Percentiles rank a stretch among this genome's conserved stretches.
Evolutionary conservation across 1,140 invertebrate species (phyloP).

Genomic region (Druon quercuslanigerum): DNA sequence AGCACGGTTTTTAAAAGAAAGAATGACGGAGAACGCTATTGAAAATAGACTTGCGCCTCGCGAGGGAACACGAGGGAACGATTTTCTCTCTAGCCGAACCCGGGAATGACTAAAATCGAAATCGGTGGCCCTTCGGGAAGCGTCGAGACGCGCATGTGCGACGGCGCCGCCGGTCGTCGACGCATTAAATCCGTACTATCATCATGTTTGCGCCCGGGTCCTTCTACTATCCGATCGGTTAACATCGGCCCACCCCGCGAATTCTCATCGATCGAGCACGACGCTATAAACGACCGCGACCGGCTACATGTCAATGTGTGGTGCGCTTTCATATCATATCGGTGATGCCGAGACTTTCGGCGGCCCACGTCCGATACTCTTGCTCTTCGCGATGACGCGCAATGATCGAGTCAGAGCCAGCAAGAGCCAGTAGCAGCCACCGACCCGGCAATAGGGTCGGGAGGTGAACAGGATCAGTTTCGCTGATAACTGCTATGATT

Average conservation of each 20-base stretch:
- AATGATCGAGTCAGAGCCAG: no score
- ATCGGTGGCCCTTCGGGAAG: constrained; percentile 71
- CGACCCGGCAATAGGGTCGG: neutral
- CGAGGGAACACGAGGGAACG: constrained; percentile 53
- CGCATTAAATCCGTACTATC: constrained; percentile 51
- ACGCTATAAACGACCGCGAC: constrained; percentile 1
- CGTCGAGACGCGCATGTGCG: constrained; percentile 68
- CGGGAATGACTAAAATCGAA: constrained; percentile 75
- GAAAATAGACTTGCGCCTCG: constrained; percentile 22
- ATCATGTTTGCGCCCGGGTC: constrained; percentile 51
- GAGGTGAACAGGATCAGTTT: constrained; percentile 3
- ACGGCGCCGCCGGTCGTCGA: constrained; percentile 65
- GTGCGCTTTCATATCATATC: neutral
- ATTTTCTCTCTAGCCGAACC: constrained; percentile 72
- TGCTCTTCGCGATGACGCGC: neutral
- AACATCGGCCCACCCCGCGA: constrained; percentile 57
- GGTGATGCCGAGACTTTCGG: constrained; percentile 14
- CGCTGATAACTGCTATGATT: neutral
- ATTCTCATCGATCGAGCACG: constrained; percentile 62
- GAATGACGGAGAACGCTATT: neutral
- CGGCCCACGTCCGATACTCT: neutral
- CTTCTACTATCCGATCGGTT: constrained; percentile 68
- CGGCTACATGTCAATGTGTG: constrained; percentile 3
- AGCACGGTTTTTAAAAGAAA: neutral
- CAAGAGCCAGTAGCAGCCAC: neutral